These are phyloP conservation scores for Stegodyphus mimosarum DNA, from an alignment of 1,140 invertebrate genomes.

Conservation along the genomic window DNA sequence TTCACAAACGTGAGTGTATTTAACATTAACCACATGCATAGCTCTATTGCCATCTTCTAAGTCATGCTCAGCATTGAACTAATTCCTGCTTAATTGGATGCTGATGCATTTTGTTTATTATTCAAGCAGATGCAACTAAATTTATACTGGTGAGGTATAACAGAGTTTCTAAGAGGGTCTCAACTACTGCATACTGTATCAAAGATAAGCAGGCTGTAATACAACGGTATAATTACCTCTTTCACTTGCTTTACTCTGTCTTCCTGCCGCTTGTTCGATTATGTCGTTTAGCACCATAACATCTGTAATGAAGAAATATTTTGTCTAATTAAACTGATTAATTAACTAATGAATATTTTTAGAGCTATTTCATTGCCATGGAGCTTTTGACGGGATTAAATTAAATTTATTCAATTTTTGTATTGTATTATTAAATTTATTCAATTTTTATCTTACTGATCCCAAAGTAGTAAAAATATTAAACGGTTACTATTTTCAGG, in stretches of 20 bases:
- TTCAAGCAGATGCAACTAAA: constrained; percentile 44
- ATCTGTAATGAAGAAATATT: constrained; percentile 76
- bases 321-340: too few species aligned
- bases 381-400: too few species aligned
- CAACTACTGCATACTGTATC: not conserved
- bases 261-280: constrained; percentile 92
- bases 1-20: too few species aligned
- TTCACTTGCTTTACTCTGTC: constrained; percentile 84
- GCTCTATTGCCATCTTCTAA: not conserved
- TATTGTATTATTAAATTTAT: too few species aligned
- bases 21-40: not conserved
- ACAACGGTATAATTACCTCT: constrained; percentile 71
- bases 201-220: constrained; percentile 37
- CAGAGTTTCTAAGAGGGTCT: constrained; percentile 31
- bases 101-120: constrained; percentile 9
- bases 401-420: too few species aligned
- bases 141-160: constrained; percentile 11
- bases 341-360: too few species aligned
- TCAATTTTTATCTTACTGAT: too few species aligned
- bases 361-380: too few species aligned
- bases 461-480: too few species aligned
- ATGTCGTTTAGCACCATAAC: constrained; percentile 98
- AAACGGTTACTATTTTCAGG: too few species aligned
- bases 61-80: not conserved
- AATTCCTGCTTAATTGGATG: not conserved